phyloP scores from a whole-genome alignment of 2,797 vertebrate genomes.

The Characodon lateralis region DNA sequence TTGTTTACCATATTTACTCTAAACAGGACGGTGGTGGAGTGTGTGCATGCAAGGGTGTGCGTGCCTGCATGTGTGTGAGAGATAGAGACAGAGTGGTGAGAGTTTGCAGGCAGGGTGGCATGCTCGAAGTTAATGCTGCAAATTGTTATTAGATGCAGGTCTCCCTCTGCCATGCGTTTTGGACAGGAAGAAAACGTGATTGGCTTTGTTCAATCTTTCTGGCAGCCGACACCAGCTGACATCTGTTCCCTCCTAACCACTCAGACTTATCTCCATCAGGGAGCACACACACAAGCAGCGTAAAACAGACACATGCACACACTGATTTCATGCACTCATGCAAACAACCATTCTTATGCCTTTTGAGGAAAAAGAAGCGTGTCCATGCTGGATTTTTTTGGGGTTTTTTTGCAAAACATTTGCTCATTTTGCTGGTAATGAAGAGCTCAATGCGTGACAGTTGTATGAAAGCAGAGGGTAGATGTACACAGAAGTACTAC shows the following conservation, averaged over 20 bases:
- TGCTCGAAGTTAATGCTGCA: slow-evolving; percentile 82
- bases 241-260: slow-evolving; percentile 96
- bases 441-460: slow-evolving; percentile 52
- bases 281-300: slow-evolving; percentile 71
- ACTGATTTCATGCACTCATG: slow-evolving; percentile 53
- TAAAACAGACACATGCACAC: slow-evolving; percentile 55
- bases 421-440: slow-evolving; percentile 55
- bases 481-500: slow-evolving; percentile 19
- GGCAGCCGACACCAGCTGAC: slow-evolving; percentile 91
- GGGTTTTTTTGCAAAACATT: slow-evolving; percentile 34
- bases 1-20: slow-evolving; percentile 70
- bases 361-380: slow-evolving; percentile 17
- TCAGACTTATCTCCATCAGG: slow-evolving; percentile 94
- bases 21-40: slow-evolving; percentile 57
- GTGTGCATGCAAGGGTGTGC: slow-evolving; percentile 19
- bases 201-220: slow-evolving; percentile 93
- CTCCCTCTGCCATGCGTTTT: slow-evolving; percentile 85
- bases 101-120: slow-evolving; percentile 67
- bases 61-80: slow-evolving; percentile 14
- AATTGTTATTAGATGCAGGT: slow-evolving; percentile 80
- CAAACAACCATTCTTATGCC: slow-evolving; percentile 45
- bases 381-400: slow-evolving; percentile 20
- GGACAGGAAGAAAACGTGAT: slow-evolving; percentile 90
- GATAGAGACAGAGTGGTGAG: slow-evolving; percentile 21
- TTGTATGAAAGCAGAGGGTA: slow-evolving; percentile 32